Evolutionary conservation across 2,113 vertebrate genomes (phyloP).

Genomic region (Limnothrissa miodon): DNA sequence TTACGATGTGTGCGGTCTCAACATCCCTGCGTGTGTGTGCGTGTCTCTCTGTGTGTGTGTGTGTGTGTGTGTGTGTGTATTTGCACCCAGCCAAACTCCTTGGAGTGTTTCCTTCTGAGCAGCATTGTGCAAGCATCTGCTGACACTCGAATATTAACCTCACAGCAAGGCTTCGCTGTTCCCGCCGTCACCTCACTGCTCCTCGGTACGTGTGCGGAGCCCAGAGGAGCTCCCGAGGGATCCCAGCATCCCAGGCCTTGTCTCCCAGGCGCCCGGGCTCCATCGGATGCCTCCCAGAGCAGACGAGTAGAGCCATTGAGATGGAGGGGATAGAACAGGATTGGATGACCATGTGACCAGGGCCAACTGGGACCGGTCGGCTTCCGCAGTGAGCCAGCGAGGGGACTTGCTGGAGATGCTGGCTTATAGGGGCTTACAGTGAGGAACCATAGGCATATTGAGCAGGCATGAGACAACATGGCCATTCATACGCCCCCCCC

Average conservation of each 20-base stretch:
- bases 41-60: slow-evolving; percentile 14
- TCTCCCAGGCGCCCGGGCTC: not conserved
- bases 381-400: not conserved
- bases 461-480: not conserved
- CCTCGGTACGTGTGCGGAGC: not conserved
- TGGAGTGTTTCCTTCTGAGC: not conserved
- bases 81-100: not conserved
- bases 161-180: not conserved
- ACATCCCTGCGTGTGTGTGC: slow-evolving; percentile 1
- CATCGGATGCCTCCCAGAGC: not conserved
- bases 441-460: not conserved
- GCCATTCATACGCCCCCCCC: not conserved
- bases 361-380: not conserved
- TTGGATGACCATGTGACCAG: not conserved
- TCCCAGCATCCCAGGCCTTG: not conserved
- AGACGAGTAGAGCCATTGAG: not conserved
- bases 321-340: not conserved
- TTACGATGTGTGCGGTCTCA: slow-evolving; percentile 54
- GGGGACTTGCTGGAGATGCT: not conserved
- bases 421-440: not conserved
- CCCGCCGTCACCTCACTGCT: not conserved
- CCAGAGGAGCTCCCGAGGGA: not conserved
- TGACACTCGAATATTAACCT: slow-evolving; percentile 8
- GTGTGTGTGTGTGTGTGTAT: not conserved
- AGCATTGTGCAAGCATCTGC: not conserved